Conservation (phyloP, 2,888 invertebrate species). For the Gastrophysa polygoni region DNA sequence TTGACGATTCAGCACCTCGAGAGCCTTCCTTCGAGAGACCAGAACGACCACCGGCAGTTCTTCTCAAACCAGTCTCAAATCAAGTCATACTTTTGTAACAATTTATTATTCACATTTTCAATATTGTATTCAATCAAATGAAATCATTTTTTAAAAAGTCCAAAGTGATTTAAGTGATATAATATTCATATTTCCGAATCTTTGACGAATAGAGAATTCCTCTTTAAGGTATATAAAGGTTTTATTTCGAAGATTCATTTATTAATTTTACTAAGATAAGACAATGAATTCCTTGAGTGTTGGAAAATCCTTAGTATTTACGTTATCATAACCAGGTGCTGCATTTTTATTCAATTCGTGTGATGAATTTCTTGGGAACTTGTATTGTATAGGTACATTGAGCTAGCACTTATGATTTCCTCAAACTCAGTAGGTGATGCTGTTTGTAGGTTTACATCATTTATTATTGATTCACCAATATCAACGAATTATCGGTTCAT, state of each 20-base stretch:
- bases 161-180: no score
- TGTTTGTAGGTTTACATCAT: background rate
- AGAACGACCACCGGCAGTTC: no score
- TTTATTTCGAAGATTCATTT: background rate
- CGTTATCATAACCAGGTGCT: background rate
- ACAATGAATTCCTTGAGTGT: background rate
- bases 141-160: no score
- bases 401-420: background rate
- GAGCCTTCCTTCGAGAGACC: no score
- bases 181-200: no score
- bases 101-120: no score
- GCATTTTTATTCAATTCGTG: constrained; percentile 1
- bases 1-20: no score
- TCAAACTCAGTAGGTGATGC: constrained; percentile 1
- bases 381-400: background rate
- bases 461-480: constrained; percentile 9
- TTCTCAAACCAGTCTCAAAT: no score
- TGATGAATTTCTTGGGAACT: background rate
- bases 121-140: no score
- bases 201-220: no score
- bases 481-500: constrained; percentile 2
- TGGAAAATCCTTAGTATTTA: background rate
- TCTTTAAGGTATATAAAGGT: no score
- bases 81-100: no score
- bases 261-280: background rate